These are phyloP conservation scores for Maniola hyperantus DNA, from an alignment of 2,888 invertebrate genomes.

Conservation along the genomic window DNA sequence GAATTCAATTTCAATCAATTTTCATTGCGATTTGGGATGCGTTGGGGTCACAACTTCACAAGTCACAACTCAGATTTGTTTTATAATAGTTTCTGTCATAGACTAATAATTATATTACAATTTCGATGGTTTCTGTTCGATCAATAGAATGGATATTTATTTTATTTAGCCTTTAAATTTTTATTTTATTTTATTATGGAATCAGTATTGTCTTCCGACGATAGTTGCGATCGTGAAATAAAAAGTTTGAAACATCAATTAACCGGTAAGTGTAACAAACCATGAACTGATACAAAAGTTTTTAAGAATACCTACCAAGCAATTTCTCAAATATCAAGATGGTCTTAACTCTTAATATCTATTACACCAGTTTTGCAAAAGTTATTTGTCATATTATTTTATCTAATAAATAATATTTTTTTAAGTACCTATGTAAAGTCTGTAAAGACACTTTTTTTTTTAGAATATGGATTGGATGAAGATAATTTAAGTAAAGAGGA, in stretches of 20 bases:
- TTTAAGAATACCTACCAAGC: too few relatives aligned
- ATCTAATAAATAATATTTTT: background rate
- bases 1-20: too few relatives aligned
- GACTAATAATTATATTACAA: too few relatives aligned
- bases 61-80: background rate
- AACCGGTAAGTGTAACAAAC: constrained; percentile 55
- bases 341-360: too few relatives aligned
- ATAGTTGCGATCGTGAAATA: constrained; percentile 73
- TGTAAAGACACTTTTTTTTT: constrained; percentile 30
- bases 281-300: background rate
- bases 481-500: constrained; percentile 74
- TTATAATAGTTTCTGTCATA: too few relatives aligned
- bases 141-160: constrained; percentile 3
- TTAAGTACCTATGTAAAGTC: background rate
- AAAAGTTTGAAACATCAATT: constrained; percentile 68
- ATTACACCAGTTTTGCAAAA: too few relatives aligned
- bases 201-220: constrained; percentile 61
- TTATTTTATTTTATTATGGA: constrained; percentile 45
- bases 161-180: constrained; percentile 1
- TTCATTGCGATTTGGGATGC: too few relatives aligned
- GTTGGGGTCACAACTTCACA: background rate
- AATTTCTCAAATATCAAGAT: too few relatives aligned
- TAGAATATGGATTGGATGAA: constrained; percentile 75
- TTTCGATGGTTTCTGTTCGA: background rate
- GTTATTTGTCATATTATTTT: too few relatives aligned